These are phyloP conservation scores for Helicolenus hilgendorfi DNA, from an alignment of 2,797 vertebrate genomes.

Conservation along the genomic window DNA sequence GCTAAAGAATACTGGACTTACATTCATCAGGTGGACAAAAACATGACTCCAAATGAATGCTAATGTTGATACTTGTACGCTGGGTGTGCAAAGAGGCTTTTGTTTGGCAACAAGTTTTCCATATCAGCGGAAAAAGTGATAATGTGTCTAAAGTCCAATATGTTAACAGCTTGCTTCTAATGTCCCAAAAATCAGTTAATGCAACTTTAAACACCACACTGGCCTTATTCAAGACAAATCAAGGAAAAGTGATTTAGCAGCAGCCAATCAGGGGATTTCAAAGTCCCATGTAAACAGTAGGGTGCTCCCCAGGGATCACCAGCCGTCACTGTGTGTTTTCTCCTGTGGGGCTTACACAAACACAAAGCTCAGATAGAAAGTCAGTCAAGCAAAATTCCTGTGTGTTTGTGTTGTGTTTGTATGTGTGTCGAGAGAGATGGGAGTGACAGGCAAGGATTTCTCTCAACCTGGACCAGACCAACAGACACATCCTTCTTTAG, in stretches of 20 bases:
- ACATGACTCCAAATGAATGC: neutral
- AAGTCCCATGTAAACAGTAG: constrained; percentile 49
- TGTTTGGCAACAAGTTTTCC: neutral
- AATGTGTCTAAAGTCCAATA: neutral
- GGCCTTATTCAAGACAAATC: neutral
- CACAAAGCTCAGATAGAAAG: constrained; percentile 50
- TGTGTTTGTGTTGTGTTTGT: constrained; percentile 7
- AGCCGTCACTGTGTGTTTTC: constrained; percentile 31
- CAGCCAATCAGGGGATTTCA: constrained; percentile 17
- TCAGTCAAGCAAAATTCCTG: constrained; percentile 52
- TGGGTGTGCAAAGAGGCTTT: neutral
- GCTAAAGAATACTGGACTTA: neutral
- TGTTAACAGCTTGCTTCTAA: neutral
- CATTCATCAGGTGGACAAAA: neutral
- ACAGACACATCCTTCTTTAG: constrained; percentile 36
- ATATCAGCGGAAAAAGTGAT: neutral
- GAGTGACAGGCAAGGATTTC: constrained; percentile 60
- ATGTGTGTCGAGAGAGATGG: constrained; percentile 21
- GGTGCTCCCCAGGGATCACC: constrained; percentile 37
- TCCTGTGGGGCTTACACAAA: constrained; percentile 68
- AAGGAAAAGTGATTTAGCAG: constrained; percentile 33
- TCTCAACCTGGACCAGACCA: constrained; percentile 21
- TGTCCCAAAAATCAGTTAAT: neutral
- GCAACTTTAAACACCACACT: neutral
- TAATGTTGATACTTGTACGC: neutral